These are phyloP conservation scores for Cheirogaleus major DNA, from an alignment of 2,797 vertebrate species.

Conservation along the genomic window DNA sequence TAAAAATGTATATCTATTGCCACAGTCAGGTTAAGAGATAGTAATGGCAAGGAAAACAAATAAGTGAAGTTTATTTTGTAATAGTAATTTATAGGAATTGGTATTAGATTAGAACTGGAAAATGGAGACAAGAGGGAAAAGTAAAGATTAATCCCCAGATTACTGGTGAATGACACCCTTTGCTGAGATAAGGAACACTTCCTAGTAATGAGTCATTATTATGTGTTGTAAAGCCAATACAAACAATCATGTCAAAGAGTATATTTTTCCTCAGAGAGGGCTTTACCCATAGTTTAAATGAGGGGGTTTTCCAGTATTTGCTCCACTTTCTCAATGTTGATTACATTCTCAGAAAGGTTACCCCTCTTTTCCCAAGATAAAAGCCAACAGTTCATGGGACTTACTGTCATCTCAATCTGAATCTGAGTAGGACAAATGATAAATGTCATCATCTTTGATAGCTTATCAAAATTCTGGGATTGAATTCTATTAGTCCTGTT, in stretches of 20 bases:
- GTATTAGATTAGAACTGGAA: neutral
- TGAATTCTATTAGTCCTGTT: neutral
- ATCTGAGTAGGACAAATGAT: neutral
- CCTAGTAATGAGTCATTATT: neutral
- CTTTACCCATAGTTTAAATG: neutral
- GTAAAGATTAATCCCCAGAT: neutral
- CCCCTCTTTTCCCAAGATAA: neutral
- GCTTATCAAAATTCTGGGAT: neutral
- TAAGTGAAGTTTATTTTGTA: neutral
- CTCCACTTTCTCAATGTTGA: neutral
- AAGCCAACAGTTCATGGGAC: neutral
- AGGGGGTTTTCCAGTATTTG: neutral
- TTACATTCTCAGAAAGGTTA: neutral
- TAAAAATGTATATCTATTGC: neutral
- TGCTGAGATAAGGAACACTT: neutral
- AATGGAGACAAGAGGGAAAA: neutral
- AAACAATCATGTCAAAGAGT: neutral
- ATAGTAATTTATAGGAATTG: neutral
- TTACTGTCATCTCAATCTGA: neutral
- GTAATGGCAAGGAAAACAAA: neutral
- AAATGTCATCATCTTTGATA: neutral
- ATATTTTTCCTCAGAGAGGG: neutral
- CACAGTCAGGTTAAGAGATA: neutral
- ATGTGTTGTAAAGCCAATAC: neutral
- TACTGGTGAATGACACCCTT: neutral